Percentiles rank a stretch among this genome's conserved stretches.
Evolutionary conservation across 1,140 invertebrate genomes (phyloP).

Genomic region (Pemphigus obesinymphae): DNA sequence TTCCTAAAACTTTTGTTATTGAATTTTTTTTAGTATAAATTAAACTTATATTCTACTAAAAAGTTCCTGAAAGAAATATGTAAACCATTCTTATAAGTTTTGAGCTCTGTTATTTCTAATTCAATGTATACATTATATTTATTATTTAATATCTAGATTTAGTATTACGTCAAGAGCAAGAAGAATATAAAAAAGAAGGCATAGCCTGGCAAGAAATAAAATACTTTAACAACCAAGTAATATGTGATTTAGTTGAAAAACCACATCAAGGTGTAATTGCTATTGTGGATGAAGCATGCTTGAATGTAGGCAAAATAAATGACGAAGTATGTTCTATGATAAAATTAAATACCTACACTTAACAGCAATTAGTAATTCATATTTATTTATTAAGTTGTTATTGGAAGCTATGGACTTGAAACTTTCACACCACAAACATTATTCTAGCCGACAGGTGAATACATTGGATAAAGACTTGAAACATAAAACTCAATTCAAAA

Average conservation of each 20-base stretch:
- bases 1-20: too few species aligned
- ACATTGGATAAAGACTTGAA: slow-evolving; percentile 74
- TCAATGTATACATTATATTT: background rate
- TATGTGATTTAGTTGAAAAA: slow-evolving; percentile 88
- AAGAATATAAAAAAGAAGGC: slow-evolving; percentile 88
- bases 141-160: slow-evolving; percentile 61
- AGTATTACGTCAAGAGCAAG: slow-evolving; percentile 92
- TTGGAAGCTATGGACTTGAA: slow-evolving; percentile 91
- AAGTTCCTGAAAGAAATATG: too few species aligned
- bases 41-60: too few species aligned
- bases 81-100: too few species aligned
- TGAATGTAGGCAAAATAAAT: slow-evolving; percentile 88
- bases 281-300: slow-evolving; percentile 90
- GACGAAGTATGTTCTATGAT: slow-evolving; percentile 61
- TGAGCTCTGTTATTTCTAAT: too few species aligned
- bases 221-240: slow-evolving; percentile 91
- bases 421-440: slow-evolving; percentile 80
- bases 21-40: too few species aligned
- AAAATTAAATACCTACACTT: slow-evolving; percentile 7
- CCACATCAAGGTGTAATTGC: slow-evolving; percentile 85
- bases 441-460: slow-evolving; percentile 77
- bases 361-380: background rate
- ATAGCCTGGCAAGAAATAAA: slow-evolving; percentile 87
- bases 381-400: slow-evolving; percentile 59
- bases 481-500: slow-evolving; percentile 78